A percentile compares a stretch with the other conserved stretches of the same genome.
phyloP scores from a whole-genome alignment of 2,888 invertebrate genomes.

The Odontocolon sp. region DNA sequence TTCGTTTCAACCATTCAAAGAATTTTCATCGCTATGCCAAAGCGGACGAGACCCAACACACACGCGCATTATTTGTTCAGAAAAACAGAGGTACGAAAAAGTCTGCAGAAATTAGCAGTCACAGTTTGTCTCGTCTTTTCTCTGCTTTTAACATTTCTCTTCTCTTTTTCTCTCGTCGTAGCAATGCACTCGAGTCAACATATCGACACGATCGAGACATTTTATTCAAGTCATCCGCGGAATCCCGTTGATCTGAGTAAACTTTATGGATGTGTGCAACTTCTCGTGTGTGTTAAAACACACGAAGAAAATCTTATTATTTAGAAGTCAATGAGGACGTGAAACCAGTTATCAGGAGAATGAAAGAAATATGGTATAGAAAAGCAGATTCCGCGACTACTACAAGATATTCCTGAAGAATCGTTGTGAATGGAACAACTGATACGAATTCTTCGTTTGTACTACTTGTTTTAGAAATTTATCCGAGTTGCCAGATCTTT shows the following conservation, averaged over 20 bases:
- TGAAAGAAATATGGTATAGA: too few relatives aligned
- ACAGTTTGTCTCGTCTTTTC: neutral
- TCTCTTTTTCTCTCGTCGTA: neutral
- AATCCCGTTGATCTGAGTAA: constrained; percentile 29
- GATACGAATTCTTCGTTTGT: neutral
- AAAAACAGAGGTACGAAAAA: neutral
- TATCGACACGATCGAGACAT: constrained; percentile 10
- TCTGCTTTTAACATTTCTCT: neutral
- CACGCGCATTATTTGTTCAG: neutral
- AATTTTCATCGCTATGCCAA: constrained; percentile 17
- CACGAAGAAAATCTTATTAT: constrained; percentile 18
- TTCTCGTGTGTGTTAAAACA: neutral
- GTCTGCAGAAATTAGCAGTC: neutral
- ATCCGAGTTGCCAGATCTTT: neutral
- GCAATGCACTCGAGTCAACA: neutral
- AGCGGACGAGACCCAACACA: constrained; percentile 1
- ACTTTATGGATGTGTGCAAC: neutral
- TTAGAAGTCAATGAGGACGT: constrained; percentile 43
- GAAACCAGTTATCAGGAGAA: constrained; percentile 66
- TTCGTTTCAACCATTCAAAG: constrained; percentile 9
- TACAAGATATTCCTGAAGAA: constrained; percentile 11
- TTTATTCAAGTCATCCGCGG: constrained; percentile 27
- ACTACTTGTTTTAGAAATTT: constrained; percentile 6
- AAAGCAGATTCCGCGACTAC: too few relatives aligned
- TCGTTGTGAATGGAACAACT: constrained; percentile 51